Base-by-base conservation (phyloP, 2,113 vertebrate species). In the Myrmecobius fasciatus region DNA sequence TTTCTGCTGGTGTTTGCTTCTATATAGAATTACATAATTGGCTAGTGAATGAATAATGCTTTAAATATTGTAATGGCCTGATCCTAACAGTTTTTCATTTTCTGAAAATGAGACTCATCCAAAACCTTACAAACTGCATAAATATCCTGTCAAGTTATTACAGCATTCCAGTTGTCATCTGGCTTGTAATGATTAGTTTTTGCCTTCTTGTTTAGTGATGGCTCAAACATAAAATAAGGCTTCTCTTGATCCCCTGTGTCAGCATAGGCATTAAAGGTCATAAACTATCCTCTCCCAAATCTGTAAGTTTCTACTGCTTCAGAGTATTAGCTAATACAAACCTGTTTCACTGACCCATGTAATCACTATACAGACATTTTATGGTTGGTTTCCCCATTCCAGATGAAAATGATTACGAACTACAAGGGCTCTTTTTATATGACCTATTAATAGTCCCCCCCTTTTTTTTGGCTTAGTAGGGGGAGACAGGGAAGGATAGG, bases 341-440 rank as follows among this genome's bases (percentile, higher is more conserved):
- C 97, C 96, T 93, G 94, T 96, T 98, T 96, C 26, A 49, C 92
- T 90, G 83, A 97, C 98, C 98, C 97, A 26, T 95, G 97, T 97
- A 96, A 98, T 95, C 97, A 95, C 96, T 96, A 97, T 94, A 91
- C 96, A 96, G 98, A 97, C 96, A 91, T 97, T 98, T 98, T 92
- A 96, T 95, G 97, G 95, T 90, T 94, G n/a, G 90, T 60, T 98
- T 98, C 96, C 96, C 89, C 43, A 95, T 95, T 67, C 93, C 98
- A 98, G 97, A 98, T 97, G 98, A 98, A 97, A 96, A 94, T 51
- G 97, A 98, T 98, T 98, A 98, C 94, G 97, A 97, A 92, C 89
- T 97, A 97, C 97, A 98, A 98, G 97, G 94, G 91, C 91, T 96
- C 96, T 95, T 97, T 98, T 98, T 97, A 96, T 97, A 96, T 48